Evolutionary conservation across 2,888 invertebrate genomes (phyloP), one percentile per base, ranked within the genome.

Genomic region (Cosmorhoe ocellata): DNA sequence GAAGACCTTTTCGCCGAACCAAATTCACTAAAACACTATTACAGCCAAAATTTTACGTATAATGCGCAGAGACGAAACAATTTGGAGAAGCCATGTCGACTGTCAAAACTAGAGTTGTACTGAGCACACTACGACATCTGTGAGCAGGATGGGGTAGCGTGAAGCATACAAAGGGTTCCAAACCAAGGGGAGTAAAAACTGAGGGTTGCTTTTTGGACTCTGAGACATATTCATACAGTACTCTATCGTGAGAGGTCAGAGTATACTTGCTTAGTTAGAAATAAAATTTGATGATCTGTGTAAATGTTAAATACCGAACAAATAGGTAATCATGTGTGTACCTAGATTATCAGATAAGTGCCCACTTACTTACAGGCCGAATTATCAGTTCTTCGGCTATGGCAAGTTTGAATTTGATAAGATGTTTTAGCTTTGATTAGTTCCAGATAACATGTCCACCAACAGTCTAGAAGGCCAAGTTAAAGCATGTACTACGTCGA

Each of bases 51-150:
- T 33, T 44, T 41, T 37, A 53, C 31, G 22, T 39, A 32, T 42
- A 52, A 40, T 38, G 22, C 43, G 28, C 40, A 32, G 50, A 43
- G 31, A 50, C 45, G 42, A 42, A 28, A 47, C 30, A 49, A 48
- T 51, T 33, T 56, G 26, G 53, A 42, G 58, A 32, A 56, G 64
- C 62, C 66, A 69, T 65, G 48, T 58, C 57, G 53, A 56, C 58
- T 65, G 67, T 63, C 63, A 65, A 64, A 68, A 64, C 48, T 59
- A 52, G 51, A 51, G 34, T 44, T 30, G 44, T 36, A 53, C 48
- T 48, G 50, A 51, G 5, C 18, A 10, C 13, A 45, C 26, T 27
- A 30, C 63, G 66, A 59, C 67, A 67, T 67, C 67, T 67, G 51
- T 60, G 56, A 51, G 45, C 54, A 51, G 57, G 59, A 40, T 36